Evolutionary conservation across 2,797 vertebrate genomes (phyloP).

Genomic region (Hemibagrus guttatus): DNA sequence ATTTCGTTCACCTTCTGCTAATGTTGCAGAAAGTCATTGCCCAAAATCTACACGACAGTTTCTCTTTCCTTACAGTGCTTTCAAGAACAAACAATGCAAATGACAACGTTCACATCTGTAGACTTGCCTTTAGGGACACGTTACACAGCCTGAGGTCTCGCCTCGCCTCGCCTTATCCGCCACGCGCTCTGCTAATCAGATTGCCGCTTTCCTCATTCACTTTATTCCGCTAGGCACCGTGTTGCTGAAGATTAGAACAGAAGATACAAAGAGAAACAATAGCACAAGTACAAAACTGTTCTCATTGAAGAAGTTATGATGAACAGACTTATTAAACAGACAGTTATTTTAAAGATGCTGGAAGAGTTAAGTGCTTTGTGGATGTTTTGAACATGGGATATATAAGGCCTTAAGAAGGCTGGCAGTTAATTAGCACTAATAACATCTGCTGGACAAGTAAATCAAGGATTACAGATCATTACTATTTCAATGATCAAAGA

Average conservation of each 20-base stretch:
- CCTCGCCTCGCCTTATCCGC: conserved; percentile 44
- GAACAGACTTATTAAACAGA: conserved; percentile 12
- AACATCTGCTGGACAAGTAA: conserved; percentile 10
- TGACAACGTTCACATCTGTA: conserved; percentile 52
- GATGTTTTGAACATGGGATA: background rate
- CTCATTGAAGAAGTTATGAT: conserved; percentile 10
- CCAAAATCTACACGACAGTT: conserved; percentile 48
- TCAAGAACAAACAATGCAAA: conserved; percentile 58
- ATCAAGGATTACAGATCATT: background rate
- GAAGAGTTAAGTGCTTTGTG: background rate
- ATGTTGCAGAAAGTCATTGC: conserved; percentile 51
- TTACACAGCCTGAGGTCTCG: conserved; percentile 54
- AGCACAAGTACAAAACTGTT: background rate
- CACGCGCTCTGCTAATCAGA: conserved; percentile 44
- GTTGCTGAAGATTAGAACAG: conserved; percentile 36
- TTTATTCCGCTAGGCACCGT: conserved; percentile 10
- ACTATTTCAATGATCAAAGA: background rate
- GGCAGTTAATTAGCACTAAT: conserved; percentile 14
- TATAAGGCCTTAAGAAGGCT: background rate
- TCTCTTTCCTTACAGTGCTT: conserved; percentile 54
- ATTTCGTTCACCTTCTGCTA: conserved; percentile 31
- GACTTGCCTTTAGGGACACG: conserved; percentile 56
- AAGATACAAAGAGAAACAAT: conserved; percentile 26
- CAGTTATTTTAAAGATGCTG: background rate
- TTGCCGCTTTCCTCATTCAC: conserved; percentile 34